These are phyloP conservation scores for Stegophylla sp. DNA, from an alignment of 2,888 invertebrate species.

Conservation along the genomic window DNA sequence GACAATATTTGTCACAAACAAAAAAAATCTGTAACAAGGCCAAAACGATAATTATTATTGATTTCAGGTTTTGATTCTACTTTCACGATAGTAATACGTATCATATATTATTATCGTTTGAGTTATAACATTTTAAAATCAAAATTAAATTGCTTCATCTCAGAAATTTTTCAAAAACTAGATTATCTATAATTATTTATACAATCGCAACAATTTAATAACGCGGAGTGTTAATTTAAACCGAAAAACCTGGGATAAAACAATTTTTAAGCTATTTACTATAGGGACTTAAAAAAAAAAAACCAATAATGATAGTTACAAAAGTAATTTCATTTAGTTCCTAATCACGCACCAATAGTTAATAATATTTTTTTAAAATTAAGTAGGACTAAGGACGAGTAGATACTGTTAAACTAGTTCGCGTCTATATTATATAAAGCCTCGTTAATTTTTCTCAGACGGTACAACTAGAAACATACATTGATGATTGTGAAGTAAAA, in stretches of 20 bases:
- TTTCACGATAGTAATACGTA: conserved; percentile 35
- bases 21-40: conserved; percentile 52
- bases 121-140: conserved; percentile 41
- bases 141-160: background rate
- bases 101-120: background rate
- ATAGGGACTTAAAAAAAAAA: background rate
- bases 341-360: background rate
- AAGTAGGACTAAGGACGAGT: conserved; percentile 11
- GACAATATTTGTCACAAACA: conserved; percentile 54
- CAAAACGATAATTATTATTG: conserved; percentile 48
- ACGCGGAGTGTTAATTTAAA: background rate
- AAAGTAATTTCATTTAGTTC: background rate
- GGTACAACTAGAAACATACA: too few species aligned
- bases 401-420: conserved; percentile 11
- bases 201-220: background rate
- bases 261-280: background rate
- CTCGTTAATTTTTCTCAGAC: background rate
- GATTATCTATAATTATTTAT: conserved; percentile 3
- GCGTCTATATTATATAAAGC: background rate
- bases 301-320: background rate
- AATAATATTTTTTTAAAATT: conserved; percentile 19
- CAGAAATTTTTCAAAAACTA: conserved; percentile 3
- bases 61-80: conserved; percentile 55
- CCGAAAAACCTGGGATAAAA: background rate
- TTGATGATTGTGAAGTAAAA: too few species aligned